Conservation (phyloP, 2,888 invertebrate genomes). For the Pollenia labialis region DNA sequence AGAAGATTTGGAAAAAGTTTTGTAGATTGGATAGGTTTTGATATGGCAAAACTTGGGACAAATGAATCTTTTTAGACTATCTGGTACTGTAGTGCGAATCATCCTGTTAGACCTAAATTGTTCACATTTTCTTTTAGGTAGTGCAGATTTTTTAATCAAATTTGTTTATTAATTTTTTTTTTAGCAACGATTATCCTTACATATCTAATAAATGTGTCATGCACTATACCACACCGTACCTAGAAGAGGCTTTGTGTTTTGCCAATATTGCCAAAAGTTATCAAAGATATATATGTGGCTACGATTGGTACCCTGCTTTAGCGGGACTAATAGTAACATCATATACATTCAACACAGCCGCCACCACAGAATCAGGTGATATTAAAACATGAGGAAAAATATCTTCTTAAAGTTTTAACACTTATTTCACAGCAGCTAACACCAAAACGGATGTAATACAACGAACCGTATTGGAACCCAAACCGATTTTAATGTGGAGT, state of each 20-base stretch:
- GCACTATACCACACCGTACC: conserved; percentile 80
- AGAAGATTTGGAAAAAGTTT: no score
- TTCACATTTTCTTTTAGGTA: not conserved
- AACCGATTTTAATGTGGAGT: conserved; percentile 90
- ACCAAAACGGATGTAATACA: conserved; percentile 84
- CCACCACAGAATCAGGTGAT: conserved; percentile 79
- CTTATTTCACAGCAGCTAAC: conserved; percentile 59
- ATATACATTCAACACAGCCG: conserved; percentile 87
- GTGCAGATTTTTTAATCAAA: not conserved
- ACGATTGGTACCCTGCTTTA: conserved; percentile 89
- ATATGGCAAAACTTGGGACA: no score
- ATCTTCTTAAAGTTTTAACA: not conserved
- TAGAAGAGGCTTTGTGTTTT: conserved; percentile 86
- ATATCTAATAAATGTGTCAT: conserved; percentile 78
- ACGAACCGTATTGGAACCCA: conserved; percentile 86
- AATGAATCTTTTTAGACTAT: no score
- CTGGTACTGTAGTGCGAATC: no score
- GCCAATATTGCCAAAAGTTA: conserved; percentile 87
- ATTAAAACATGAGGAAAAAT: not conserved
- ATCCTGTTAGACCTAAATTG: no score
- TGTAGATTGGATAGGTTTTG: no score
- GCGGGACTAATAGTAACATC: conserved; percentile 88
- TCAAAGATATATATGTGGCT: conserved; percentile 87
- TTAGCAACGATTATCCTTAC: conserved; percentile 82
- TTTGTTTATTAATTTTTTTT: conserved; percentile 26